phyloP scores from a whole-genome alignment of 2,797 vertebrate species.

The Hapalemur alaotrensis region DNA sequence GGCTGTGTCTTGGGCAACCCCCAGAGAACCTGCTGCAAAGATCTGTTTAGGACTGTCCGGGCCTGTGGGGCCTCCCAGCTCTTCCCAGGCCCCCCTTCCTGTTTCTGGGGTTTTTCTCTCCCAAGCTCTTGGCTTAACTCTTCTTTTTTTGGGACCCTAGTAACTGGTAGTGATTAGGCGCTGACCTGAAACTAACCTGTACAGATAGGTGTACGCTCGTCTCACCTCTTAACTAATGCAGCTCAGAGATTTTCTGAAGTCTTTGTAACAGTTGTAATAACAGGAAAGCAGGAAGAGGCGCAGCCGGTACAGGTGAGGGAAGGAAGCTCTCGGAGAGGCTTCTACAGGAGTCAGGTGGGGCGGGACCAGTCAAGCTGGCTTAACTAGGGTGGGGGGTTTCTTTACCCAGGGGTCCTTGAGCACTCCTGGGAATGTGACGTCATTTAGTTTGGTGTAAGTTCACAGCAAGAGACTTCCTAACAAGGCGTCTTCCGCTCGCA shows the following conservation, averaged over 20 bases:
- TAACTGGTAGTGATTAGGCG: not conserved
- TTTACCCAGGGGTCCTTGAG: not conserved
- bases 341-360: not conserved
- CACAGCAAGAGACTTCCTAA: not conserved
- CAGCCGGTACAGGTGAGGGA: not conserved
- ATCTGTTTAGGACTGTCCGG: not conserved
- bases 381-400: not conserved
- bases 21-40: not conserved
- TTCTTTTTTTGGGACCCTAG: not conserved
- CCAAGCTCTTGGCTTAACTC: not conserved
- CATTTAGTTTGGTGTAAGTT: not conserved
- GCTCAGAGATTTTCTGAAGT: not conserved
- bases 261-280: not conserved
- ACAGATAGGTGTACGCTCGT: not conserved
- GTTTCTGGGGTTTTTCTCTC: not conserved
- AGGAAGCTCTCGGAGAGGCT: not conserved
- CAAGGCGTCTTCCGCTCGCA: slow-evolving; percentile 53
- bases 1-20: not conserved
- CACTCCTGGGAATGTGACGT: not conserved
- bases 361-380: not conserved
- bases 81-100: not conserved
- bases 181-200: not conserved
- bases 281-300: not conserved
- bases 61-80: not conserved
- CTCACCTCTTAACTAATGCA: not conserved